These are phyloP conservation scores for Panthera tigris DNA, from an alignment of 2,113 vertebrate genomes.

Conservation along the genomic window DNA sequence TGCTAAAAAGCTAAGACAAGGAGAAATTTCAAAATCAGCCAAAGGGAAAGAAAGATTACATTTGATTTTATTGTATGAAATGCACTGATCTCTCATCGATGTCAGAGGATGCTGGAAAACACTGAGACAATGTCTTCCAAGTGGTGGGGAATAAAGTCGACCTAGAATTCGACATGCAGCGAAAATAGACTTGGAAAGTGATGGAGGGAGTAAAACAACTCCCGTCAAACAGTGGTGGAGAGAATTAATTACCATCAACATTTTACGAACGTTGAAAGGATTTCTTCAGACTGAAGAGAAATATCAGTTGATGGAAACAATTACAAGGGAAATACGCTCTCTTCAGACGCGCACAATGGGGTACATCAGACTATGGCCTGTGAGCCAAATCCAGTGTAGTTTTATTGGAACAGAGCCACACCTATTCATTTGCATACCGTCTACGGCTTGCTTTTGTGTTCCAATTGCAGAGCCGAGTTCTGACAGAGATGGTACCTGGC, in stretches of 20 bases:
- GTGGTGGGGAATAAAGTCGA: fast-evolving
- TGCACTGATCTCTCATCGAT: background rate
- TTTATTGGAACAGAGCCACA: background rate
- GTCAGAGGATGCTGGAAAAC: background rate
- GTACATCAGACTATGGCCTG: background rate
- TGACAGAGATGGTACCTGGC: background rate
- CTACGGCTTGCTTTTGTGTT: background rate
- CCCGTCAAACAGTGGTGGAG: background rate
- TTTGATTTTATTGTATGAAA: background rate
- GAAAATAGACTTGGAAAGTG: background rate
- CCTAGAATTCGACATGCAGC: background rate
- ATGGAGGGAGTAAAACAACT: background rate
- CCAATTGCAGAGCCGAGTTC: background rate
- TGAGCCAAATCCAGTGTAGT: background rate
- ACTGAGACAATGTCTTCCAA: background rate
- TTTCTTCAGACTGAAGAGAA: background rate
- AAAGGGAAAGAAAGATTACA: background rate
- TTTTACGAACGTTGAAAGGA: background rate
- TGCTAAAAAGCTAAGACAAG: background rate
- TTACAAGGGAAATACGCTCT: background rate
- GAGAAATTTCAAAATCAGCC: background rate
- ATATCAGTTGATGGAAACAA: background rate
- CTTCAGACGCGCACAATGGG: background rate
- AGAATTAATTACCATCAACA: background rate
- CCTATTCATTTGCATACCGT: background rate